These are phyloP conservation scores for Eupleurogrammus muticus DNA, from an alignment of 2,797 vertebrate genomes.

Conservation along the genomic window DNA sequence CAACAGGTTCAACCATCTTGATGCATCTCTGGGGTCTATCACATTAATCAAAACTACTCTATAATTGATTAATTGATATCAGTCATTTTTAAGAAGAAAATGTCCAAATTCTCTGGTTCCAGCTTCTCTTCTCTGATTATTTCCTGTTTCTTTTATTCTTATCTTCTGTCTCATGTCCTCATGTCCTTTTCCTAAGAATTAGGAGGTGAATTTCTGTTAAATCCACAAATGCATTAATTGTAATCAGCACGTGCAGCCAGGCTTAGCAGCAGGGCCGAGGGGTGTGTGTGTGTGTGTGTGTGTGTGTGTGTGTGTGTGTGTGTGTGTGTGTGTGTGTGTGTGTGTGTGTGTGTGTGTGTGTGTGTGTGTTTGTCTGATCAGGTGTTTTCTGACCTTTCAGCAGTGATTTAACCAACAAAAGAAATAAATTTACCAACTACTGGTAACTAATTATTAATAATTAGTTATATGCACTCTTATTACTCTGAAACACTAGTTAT, in stretches of 20 bases:
- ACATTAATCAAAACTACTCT: too few relatives aligned
- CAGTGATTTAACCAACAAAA: constrained; percentile 37
- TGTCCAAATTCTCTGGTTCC: too few relatives aligned
- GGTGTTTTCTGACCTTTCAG: constrained; percentile 73
- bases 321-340: background rate
- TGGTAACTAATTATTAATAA: too few relatives aligned
- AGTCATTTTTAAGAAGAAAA: too few relatives aligned
- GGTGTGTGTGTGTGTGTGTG: constrained; percentile 5
- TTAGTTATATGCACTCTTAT: too few relatives aligned
- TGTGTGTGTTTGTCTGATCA: constrained; percentile 29
- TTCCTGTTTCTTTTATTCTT: too few relatives aligned
- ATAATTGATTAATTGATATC: too few relatives aligned
- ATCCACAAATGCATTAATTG: constrained; percentile 78
- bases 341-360: background rate
- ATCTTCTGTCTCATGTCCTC: too few relatives aligned
- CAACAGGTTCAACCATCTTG: too few relatives aligned
- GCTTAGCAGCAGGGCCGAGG: constrained; percentile 69
- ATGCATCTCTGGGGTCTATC: too few relatives aligned
- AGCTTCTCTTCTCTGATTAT: too few relatives aligned
- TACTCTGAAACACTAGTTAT: too few relatives aligned
- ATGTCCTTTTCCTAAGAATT: constrained; percentile 73
- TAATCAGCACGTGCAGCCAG: constrained; percentile 79
- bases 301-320: background rate
- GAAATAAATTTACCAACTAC: background rate
- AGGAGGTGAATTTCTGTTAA: constrained; percentile 71